These are phyloP conservation scores for Leptinotarsa texana DNA, from an alignment of 1,140 invertebrate species.

Conservation along the genomic window DNA sequence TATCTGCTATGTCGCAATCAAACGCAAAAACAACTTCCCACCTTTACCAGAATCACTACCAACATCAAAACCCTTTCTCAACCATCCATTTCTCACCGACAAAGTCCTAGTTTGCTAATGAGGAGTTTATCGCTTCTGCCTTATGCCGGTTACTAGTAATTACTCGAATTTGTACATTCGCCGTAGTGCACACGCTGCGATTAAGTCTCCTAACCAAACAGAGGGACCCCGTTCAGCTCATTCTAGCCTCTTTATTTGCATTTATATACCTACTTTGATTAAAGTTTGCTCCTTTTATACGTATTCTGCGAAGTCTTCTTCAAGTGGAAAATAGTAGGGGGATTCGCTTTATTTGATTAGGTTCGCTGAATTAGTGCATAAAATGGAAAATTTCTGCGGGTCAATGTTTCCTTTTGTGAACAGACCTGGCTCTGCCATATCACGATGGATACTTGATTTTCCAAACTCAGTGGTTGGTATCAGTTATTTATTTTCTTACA, in stretches of 20 bases:
- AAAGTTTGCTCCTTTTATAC: constrained; percentile 27
- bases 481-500: no score
- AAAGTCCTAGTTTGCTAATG: constrained; percentile 27
- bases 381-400: constrained; percentile 11
- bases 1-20: no score
- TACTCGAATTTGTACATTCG: constrained; percentile 28
- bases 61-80: neutral
- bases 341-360: constrained; percentile 11
- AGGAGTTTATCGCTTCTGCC: constrained; percentile 29
- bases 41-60: neutral
- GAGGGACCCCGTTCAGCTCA: constrained; percentile 9
- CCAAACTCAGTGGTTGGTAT: no score
- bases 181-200: constrained; percentile 18
- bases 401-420: neutral
- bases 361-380: constrained; percentile 4
- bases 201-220: constrained; percentile 31
- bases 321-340: constrained; percentile 5
- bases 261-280: constrained; percentile 29
- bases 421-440: no score
- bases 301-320: constrained; percentile 14
- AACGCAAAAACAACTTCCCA: no score
- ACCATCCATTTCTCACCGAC: neutral
- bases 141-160: constrained; percentile 29
- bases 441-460: no score
- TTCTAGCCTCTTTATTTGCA: constrained; percentile 27